Base-by-base conservation (phyloP, 1,140 invertebrate genomes). In the Zaprionus inermis region DNA sequence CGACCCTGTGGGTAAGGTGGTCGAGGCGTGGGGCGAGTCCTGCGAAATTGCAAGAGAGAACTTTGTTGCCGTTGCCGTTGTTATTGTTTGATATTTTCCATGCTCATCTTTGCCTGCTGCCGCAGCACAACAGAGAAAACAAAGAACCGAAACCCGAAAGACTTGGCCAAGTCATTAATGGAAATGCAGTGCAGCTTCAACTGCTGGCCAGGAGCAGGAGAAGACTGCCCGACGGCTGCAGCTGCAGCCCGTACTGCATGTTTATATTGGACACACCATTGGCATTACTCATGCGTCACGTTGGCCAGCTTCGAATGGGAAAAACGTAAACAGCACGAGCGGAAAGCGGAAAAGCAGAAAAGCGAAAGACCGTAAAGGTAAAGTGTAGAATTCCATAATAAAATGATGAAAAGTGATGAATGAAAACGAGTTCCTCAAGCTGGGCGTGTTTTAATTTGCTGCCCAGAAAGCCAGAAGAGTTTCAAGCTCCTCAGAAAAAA, bases 391-490 rank as follows among this genome's bases (percentile, higher is more conserved):
- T 52, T 54, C 44, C 66, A 72, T 76, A 79, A 79, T 82, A 79
- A 82, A 83, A 83, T 83, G 80, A 83, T 79, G 80, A 88, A 79
- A 82, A 83, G 82, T 83, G 80, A 83, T 79, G 80, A 88, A 88
- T 74, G 79, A 63, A 74, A 79, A 76, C 65, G 72, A 76, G 79
- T 49, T 58, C 68, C 63, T 80, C 64, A 60, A 81, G 72, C 65
- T 74, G 63, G 79, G 69, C 72, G 79, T 65, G 72, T 79, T 86
- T 86, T 82, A 77, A 88, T 79, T 82, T 79, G 58, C 14, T 22
- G 24, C n/a, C 22, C 24, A 1, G 34, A 10, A 38, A 32, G 7
- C 18, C 28, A 52, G 34, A 59, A 46, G 24, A 44, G 16, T 36
- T 34, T 10, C 11, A 51, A 59, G 36, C 36, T 68, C 57, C 56